Percentiles rank a stretch among this genome's conserved stretches.
These are phyloP conservation scores for Agonum fuliginosum DNA, from an alignment of 2,888 invertebrate species.

Conservation along the genomic window DNA sequence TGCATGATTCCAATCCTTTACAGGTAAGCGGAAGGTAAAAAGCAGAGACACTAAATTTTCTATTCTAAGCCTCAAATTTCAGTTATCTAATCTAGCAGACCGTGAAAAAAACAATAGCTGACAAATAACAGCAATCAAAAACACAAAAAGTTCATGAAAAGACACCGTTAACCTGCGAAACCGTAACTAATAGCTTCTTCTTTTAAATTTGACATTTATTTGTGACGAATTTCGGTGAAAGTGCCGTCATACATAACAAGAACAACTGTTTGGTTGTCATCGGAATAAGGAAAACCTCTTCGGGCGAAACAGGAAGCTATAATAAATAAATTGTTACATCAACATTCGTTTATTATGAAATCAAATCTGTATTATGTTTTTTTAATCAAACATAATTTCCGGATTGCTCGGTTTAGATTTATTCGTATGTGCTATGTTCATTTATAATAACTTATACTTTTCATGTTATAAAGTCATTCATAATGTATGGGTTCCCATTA, in stretches of 20 bases:
- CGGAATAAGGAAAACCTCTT: not conserved
- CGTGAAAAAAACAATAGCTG: constrained; percentile 11
- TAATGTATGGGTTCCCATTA: too few species aligned
- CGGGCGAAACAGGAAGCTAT: not conserved
- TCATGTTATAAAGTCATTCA: too few species aligned
- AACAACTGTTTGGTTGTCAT: not conserved
- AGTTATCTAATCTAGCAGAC: not conserved
- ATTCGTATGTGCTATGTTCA: too few species aligned
- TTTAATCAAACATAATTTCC: not conserved
- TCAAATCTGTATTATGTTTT: not conserved
- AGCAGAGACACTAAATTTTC: not conserved
- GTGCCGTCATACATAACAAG: not conserved
- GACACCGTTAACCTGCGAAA: not conserved
- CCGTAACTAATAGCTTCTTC: constrained; percentile 12
- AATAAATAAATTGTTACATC: not conserved
- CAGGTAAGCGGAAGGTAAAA: too few species aligned
- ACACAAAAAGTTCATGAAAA: not conserved
- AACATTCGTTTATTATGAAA: not conserved
- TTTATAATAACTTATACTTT: too few species aligned
- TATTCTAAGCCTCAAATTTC: not conserved
- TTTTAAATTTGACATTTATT: not conserved
- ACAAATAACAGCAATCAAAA: constrained; percentile 21
- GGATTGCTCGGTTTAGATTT: too few species aligned
- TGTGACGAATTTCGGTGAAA: constrained; percentile 21
- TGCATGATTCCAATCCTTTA: too few species aligned